These are phyloP conservation scores for Streblospio benedicti DNA, from an alignment of 1,140 invertebrate genomes.

Conservation along the genomic window DNA sequence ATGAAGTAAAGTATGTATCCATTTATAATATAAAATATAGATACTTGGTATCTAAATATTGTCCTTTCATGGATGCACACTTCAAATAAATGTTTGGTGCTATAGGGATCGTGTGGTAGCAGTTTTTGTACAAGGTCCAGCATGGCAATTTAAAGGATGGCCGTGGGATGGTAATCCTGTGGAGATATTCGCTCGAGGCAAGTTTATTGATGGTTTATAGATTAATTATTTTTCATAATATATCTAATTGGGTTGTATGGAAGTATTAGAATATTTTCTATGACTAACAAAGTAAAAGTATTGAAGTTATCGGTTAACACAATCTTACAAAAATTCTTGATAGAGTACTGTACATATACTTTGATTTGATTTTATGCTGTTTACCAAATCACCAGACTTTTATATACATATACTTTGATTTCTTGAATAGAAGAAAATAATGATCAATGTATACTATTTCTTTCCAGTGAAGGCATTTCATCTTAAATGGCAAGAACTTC, in stretches of 20 bases:
- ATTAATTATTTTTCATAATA: background rate
- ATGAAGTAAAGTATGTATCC: too few species aligned
- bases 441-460: background rate
- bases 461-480: constrained; percentile 88
- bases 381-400: background rate
- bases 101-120: constrained; percentile 82
- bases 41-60: too few species aligned
- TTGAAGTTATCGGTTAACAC: too few species aligned
- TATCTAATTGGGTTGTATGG: background rate
- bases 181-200: constrained; percentile 94
- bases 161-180: constrained; percentile 96
- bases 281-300: background rate
- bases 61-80: too few species aligned
- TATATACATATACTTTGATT: too few species aligned
- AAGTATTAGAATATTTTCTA: background rate
- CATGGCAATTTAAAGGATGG: constrained; percentile 99
- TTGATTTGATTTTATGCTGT: background rate
- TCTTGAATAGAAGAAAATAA: background rate
- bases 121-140: constrained; percentile 96
- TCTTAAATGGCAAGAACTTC: constrained; percentile 92
- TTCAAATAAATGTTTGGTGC: too few species aligned
- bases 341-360: background rate
- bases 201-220: constrained; percentile 31
- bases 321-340: background rate
- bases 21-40: too few species aligned